phyloP scores from a whole-genome alignment of 2,797 vertebrate genomes.

The Kryptolebias ocellatus region DNA sequence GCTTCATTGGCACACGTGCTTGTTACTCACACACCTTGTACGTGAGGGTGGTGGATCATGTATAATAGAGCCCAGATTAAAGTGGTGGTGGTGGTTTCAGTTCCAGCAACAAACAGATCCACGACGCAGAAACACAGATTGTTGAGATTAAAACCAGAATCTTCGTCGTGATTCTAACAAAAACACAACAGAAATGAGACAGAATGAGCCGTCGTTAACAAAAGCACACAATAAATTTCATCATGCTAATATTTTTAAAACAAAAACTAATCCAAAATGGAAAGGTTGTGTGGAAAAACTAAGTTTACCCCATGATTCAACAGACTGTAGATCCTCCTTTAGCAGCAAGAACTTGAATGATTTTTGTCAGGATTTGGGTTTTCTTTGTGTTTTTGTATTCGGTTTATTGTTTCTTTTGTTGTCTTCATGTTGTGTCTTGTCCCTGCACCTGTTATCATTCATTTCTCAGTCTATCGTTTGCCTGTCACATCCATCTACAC shows the following conservation, averaged over 20 bases:
- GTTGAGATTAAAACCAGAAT: constrained; percentile 70
- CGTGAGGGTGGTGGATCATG: constrained; percentile 83
- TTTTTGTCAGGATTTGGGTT: no score
- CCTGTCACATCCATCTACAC: no score
- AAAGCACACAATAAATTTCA: background rate
- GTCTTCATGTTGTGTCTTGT: no score
- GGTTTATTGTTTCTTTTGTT: no score
- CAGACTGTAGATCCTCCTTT: no score
- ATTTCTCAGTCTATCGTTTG: no score
- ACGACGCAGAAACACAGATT: constrained; percentile 70
- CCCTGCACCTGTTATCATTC: no score
- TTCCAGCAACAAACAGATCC: constrained; percentile 84
- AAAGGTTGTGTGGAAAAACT: no score
- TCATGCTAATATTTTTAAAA: background rate
- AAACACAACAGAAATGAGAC: background rate
- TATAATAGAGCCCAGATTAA: constrained; percentile 85
- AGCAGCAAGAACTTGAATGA: no score
- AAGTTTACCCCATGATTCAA: no score
- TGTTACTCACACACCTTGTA: constrained; percentile 76
- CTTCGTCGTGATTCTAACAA: constrained; percentile 50
- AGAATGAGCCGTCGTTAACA: background rate
- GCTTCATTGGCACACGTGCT: no score
- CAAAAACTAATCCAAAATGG: background rate
- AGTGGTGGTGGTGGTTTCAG: constrained; percentile 76
- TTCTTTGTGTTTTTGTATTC: no score